Percentiles rank a stretch among this genome's conserved stretches.
Conservation (phyloP, 2,113 vertebrate genomes). For the Caretta caretta region DNA sequence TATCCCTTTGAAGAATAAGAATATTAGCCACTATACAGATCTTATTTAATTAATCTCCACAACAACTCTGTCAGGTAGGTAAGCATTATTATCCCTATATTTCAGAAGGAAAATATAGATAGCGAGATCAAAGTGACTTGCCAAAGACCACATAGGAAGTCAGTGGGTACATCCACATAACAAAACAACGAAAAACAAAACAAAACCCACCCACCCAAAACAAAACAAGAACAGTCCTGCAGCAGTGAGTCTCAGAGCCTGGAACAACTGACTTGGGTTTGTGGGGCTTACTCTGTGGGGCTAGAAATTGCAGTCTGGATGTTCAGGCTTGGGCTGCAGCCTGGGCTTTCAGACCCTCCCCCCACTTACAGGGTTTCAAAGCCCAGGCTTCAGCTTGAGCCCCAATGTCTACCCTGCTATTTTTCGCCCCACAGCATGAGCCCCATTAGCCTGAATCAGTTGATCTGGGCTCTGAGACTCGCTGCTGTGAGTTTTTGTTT, state of each 20-base stretch:
- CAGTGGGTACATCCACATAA: not conserved
- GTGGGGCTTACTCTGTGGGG: not conserved
- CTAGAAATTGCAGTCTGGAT: not conserved
- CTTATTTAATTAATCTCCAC: not conserved
- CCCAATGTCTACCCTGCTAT: not conserved
- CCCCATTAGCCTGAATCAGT: not conserved
- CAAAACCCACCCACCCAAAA: no score
- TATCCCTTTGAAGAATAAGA: not conserved
- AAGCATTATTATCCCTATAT: not conserved
- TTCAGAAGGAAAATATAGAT: not conserved
- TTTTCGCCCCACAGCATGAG: not conserved
- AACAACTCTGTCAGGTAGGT: not conserved
- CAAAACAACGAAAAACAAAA: not conserved
- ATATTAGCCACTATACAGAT: not conserved
- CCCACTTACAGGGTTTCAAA: not conserved
- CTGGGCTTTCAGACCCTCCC: not conserved
- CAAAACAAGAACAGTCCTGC: no score
- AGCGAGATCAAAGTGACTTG: not conserved
- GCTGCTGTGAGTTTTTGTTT: not conserved
- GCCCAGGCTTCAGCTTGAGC: not conserved
- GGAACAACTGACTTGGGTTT: not conserved
- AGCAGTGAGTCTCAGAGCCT: not conserved
- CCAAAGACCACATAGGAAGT: not conserved
- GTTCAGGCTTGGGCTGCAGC: not conserved
- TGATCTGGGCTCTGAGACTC: not conserved